Evolutionary conservation across 2,797 vertebrate genomes (phyloP).

Genomic region (Cyclura pinguis): DNA sequence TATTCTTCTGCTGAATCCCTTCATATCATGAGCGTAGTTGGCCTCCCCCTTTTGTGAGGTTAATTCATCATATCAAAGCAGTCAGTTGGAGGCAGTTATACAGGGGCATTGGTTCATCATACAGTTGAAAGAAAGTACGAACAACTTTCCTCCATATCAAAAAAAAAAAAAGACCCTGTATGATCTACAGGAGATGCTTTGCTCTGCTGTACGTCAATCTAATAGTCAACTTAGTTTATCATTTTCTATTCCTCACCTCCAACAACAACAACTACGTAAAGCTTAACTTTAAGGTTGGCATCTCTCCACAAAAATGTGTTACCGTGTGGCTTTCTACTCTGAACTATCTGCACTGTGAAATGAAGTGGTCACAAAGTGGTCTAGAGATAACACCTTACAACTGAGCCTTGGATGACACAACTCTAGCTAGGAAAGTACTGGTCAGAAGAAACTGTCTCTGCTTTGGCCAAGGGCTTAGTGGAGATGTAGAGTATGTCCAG

Average conservation of each 20-base stretch:
- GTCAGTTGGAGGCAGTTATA: conserved; percentile 41
- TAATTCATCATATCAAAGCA: conserved; percentile 52
- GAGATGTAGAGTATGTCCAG: no score
- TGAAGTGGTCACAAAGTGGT: background rate
- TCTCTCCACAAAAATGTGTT: no score
- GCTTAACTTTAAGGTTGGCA: no score
- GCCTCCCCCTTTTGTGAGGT: conserved; percentile 24
- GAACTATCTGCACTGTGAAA: no score
- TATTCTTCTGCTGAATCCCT: conserved; percentile 1
- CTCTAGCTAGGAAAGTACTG: background rate
- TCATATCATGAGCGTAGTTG: conserved; percentile 24
- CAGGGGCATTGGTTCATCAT: conserved; percentile 31
- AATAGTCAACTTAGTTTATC: background rate
- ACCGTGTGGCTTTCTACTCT: no score
- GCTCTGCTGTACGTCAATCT: background rate
- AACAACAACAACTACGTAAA: no score
- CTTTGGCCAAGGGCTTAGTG: no score
- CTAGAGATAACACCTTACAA: background rate
- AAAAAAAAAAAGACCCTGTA: background rate
- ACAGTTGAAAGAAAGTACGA: background rate
- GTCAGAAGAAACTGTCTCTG: background rate
- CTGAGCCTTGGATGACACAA: background rate
- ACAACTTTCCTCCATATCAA: conserved; percentile 29
- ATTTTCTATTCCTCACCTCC: background rate
- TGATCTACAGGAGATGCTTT: background rate